Percentiles rank a stretch among this genome's conserved stretches.
phyloP scores from a whole-genome alignment of 2,888 invertebrate species.

The Diarsia rubi region DNA sequence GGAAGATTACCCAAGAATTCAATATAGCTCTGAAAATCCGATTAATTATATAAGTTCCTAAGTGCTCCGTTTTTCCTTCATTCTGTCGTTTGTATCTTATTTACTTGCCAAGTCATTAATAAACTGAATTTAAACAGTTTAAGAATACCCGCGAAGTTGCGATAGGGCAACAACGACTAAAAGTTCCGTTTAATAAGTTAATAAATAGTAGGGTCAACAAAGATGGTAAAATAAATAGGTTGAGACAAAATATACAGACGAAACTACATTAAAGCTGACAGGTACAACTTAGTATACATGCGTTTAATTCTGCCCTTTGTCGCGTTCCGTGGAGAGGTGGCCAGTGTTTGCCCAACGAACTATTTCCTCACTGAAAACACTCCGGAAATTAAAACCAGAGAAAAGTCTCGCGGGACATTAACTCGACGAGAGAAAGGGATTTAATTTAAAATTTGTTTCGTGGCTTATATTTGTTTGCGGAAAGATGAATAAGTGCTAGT shows the following conservation, averaged over 20 bases:
- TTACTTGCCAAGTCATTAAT: slow-evolving; percentile 29
- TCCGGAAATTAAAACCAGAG: slow-evolving; percentile 89
- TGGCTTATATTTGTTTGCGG: slow-evolving; percentile 79
- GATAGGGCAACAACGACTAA: not conserved
- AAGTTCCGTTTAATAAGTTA: not conserved
- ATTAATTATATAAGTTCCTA: slow-evolving; percentile 26
- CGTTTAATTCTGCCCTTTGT: slow-evolving; percentile 51
- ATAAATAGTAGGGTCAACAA: not conserved
- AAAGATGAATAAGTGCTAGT: slow-evolving; percentile 71
- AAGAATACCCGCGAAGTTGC: not conserved
- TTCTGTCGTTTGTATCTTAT: slow-evolving; percentile 31
- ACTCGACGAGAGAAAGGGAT: slow-evolving; percentile 83
- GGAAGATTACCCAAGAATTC: not conserved
- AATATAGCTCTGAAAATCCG: slow-evolving; percentile 15
- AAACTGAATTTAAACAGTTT: slow-evolving; percentile 1
- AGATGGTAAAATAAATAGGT: slow-evolving; percentile 2
- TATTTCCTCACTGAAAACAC: slow-evolving; percentile 86
- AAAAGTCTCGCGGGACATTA: slow-evolving; percentile 87
- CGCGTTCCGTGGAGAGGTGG: slow-evolving; percentile 43
- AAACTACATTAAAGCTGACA: slow-evolving; percentile 24
- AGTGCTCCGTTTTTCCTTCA: slow-evolving; percentile 23
- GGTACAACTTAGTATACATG: slow-evolving; percentile 17
- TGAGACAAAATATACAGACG: slow-evolving; percentile 2
- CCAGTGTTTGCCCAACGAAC: slow-evolving; percentile 80
- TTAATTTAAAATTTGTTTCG: slow-evolving; percentile 85